Evolutionary conservation across 2,113 vertebrate genomes (phyloP).

Genomic region (Trichechus manatus): DNA sequence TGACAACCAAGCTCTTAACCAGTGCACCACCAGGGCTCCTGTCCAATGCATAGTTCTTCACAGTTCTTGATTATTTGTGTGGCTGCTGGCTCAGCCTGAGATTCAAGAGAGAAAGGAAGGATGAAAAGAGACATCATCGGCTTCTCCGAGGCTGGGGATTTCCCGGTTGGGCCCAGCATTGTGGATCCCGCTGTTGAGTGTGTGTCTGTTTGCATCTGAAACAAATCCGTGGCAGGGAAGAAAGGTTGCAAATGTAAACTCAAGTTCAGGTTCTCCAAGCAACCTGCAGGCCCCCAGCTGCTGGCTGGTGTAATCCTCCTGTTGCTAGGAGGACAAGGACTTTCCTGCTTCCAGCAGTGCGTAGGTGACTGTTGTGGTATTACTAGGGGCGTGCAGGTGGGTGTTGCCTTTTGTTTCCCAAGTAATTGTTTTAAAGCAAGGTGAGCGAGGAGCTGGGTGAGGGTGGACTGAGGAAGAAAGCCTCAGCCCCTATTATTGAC

Average conservation of each 20-base stretch:
- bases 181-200: background rate
- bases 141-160: background rate
- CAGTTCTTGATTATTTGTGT: background rate
- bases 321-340: constrained; percentile 51
- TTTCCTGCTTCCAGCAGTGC: background rate
- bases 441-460: background rate
- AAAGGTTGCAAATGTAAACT: background rate
- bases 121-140: accelerated
- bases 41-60: background rate
- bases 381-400: background rate
- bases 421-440: constrained; percentile 8
- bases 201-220: background rate
- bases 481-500: background rate
- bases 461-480: background rate
- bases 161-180: background rate
- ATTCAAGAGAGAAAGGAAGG: background rate
- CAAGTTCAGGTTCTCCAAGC: constrained; percentile 68
- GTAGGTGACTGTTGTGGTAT: background rate
- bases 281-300: background rate
- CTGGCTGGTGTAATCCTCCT: background rate
- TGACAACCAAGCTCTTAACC: too few relatives aligned
- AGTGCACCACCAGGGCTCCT: too few relatives aligned
- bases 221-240: background rate
- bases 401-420: background rate
- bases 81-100: background rate